Evolutionary conservation across 2,888 invertebrate genomes (phyloP), one percentile per base, ranked within the genome.

Genomic region (Drosophila anceps): DNA sequence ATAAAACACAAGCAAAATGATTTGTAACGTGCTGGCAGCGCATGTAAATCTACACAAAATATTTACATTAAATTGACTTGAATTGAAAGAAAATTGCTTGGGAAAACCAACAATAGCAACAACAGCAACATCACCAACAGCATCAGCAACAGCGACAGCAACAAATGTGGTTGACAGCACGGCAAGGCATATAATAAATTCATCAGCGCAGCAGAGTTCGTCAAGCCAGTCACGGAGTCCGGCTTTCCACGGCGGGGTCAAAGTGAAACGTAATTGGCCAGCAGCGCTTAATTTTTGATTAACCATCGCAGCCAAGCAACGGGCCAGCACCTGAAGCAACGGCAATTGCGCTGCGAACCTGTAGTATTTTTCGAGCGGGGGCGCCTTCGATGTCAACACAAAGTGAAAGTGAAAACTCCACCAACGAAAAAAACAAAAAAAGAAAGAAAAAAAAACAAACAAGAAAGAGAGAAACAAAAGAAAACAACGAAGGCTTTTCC

Each of bases 241-340:
- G 69, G 78, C 89, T 81, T 84, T 87, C 87, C 78, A 73, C 66
- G 64, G 69, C 67, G 80, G 69, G 86, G 86, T 87, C 90, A 90
- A 74, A 86, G 90, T 79, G 78, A 91, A 86, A 89, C 81, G 82
- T 86, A 90, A 90, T 90, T 88, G 90, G 88, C 89, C 88, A 76
- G 73, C 76, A 73, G 86, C 79, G 84, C 78, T 83, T 79, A 84
- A 84, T 84, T 86, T 81, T 86, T 79, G 79, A 87, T 88, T 84
- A 79, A 73, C 55, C 74, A 55, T 61, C 62, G 51, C 71, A 75
- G 64, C 37, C 59, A 73, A 61, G 43, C 24, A 37, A 24, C 41
- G 27, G 31, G 64, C 46, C 20, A 46, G 55, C 75, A 79, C 79
- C 76, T 70, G 66, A 79, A 51, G 59, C 72, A 67, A 53, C 51